Evolutionary conservation across 2,113 vertebrate genomes (phyloP), one percentile per base, ranked within the genome.

Genomic region (Forbesichthys agassizii): DNA sequence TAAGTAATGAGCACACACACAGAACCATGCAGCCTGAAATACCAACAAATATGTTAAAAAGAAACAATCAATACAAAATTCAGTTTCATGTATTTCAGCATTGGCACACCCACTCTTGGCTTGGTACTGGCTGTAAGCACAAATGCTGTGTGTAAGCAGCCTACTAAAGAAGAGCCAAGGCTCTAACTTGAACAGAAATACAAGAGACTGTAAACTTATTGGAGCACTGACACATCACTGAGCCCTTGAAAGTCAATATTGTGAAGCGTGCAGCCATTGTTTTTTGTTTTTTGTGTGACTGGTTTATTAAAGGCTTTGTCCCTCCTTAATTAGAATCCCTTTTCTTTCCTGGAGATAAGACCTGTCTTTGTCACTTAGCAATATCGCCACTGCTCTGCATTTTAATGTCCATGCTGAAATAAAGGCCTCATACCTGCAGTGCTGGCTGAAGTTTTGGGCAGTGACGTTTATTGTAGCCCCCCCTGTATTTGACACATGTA

Each of bases 301-400:
- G 48, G 13, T 75, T 83, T 66, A 71, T 82, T 73, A 79, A 79
- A 73, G 58, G 65, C 69, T 86, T 86, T 78, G 71, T 78, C 73
- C 69, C 68, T 68, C 5, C 48, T 74, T 87, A 83, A 87, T 87
- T 86, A 81, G 82, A 89, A 85, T 77, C 66, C 66, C 49, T 75
- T 76, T 82, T 66, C 71, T 79, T 7, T 42, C 9, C 10, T 46
- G 60, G 52, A 77, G 64, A 27, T 77, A 52, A 79, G 61, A 74
- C 72, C 51, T 47, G 48, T 74, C 73, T 27, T 27, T 27, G 27
- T 27, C 27, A 27, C 27, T 84, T 62, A 48, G 66, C 52, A 1
- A 46, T 52, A 74, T 76, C 67, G 55, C 68, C 20, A 42, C 77
- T 73, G 62, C 68, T 78, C 63, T 12, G n/a, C 57, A 11, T 67